Percentiles rank a stretch among this genome's conserved stretches.
Evolutionary conservation across 2,797 vertebrate genomes (phyloP).

Genomic region (Halcyon badia): DNA sequence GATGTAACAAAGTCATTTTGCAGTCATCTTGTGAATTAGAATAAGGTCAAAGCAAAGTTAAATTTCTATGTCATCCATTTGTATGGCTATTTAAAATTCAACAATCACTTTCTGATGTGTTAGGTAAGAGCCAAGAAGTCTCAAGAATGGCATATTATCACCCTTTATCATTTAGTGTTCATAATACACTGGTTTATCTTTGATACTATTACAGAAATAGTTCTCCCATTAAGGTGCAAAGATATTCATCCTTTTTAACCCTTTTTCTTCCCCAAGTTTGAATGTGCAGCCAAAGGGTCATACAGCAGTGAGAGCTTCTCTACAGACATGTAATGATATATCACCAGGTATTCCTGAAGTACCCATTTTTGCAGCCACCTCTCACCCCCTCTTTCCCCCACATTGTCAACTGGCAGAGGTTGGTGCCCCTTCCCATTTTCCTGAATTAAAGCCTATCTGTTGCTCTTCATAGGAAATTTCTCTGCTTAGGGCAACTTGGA

Average conservation of each 20-base stretch:
- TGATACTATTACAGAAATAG: conserved; percentile 85
- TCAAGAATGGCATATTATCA: conserved; percentile 87
- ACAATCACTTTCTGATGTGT: conserved; percentile 90
- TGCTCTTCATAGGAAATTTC: not conserved
- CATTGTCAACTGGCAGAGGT: not conserved
- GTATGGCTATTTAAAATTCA: conserved; percentile 92
- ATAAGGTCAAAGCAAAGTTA: conserved; percentile 93
- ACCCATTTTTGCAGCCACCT: not conserved
- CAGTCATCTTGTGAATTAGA: conserved; percentile 88
- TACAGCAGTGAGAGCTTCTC: not conserved
- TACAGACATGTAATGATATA: not conserved
- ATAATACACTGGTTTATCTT: conserved; percentile 88
- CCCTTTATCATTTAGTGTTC: conserved; percentile 86
- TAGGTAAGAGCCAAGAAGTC: conserved; percentile 95
- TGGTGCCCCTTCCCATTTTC: not conserved
- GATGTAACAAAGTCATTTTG: conserved; percentile 88
- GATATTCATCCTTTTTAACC: conserved; percentile 85
- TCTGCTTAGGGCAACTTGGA: not conserved
- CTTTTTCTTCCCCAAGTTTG: conserved; percentile 59
- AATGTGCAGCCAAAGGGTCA: conserved; percentile 57
- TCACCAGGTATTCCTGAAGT: not conserved
- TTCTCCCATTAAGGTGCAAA: conserved; percentile 85
- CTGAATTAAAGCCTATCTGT: not conserved
- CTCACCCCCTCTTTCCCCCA: not conserved
- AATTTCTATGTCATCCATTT: conserved; percentile 86